A percentile compares a stretch with the other conserved stretches of the same genome.
Conservation (phyloP, 2,888 invertebrate species). For the Argyresthia goedartella region DNA sequence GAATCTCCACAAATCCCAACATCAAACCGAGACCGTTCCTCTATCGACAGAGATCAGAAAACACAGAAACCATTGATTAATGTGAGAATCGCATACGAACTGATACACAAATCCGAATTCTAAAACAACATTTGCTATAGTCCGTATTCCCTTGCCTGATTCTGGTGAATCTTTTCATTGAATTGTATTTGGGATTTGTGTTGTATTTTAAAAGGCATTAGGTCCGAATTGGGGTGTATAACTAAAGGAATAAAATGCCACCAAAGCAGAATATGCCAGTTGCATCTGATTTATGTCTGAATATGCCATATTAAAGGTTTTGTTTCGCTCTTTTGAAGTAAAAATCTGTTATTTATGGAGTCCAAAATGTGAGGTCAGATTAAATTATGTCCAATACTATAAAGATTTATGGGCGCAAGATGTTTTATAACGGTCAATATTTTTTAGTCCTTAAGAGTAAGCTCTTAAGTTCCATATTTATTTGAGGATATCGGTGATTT, state of each 20-base stretch:
- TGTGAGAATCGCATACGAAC: slow-evolving; percentile 32
- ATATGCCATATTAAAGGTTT: slow-evolving; percentile 64
- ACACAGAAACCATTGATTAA: slow-evolving; percentile 34
- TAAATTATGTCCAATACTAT: slow-evolving; percentile 62
- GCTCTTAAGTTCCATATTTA: background rate
- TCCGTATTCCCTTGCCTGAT: slow-evolving; percentile 11
- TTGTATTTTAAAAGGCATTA: background rate
- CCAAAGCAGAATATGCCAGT: slow-evolving; percentile 64
- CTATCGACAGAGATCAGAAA: slow-evolving; percentile 32
- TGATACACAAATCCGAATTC: slow-evolving; percentile 14
- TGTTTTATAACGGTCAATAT: slow-evolving; percentile 19
- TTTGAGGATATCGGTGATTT: too few species aligned
- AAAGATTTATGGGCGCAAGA: slow-evolving; percentile 50
- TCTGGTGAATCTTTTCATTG: background rate
- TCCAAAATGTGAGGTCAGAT: slow-evolving; percentile 64
- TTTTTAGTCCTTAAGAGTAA: background rate
- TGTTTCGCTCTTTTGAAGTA: slow-evolving; percentile 56
- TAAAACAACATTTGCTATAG: slow-evolving; percentile 10
- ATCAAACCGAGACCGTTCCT: slow-evolving; percentile 28
- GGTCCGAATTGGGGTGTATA: background rate
- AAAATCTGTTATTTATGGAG: slow-evolving; percentile 67
- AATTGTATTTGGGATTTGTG: background rate
- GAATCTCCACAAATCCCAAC: slow-evolving; percentile 11
- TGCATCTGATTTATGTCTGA: slow-evolving; percentile 64
- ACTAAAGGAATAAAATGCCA: slow-evolving; percentile 28